Percentiles rank a stretch among this genome's conserved stretches.
Conservation (phyloP, 2,797 vertebrate species). For the Tadarida brasiliensis region DNA sequence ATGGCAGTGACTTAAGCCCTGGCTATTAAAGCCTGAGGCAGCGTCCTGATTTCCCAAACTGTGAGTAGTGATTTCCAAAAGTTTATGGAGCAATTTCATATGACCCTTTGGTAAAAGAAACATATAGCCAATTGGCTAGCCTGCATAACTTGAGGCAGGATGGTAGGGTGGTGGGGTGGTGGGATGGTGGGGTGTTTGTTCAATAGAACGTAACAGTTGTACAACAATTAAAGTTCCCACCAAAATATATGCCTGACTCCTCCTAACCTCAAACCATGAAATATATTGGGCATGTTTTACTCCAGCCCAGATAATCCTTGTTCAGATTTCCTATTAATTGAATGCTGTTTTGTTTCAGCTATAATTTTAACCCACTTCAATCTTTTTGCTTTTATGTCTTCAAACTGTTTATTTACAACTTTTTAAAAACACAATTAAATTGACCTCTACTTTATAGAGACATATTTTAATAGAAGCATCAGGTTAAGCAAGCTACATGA, state of each 20-base stretch:
- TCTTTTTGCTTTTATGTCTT: slow-evolving; percentile 12
- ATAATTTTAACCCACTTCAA: neutral
- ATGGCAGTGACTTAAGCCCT: neutral
- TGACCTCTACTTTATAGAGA: neutral
- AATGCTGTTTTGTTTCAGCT: neutral
- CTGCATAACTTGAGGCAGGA: neutral
- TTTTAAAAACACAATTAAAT: neutral
- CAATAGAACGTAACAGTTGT: neutral
- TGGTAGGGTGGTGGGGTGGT: too few species aligned
- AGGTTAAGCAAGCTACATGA: neutral
- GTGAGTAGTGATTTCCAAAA: neutral
- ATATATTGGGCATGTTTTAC: neutral
- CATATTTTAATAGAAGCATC: neutral
- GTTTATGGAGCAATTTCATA: neutral
- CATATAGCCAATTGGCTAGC: neutral
- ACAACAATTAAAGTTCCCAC: neutral
- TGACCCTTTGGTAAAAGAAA: neutral
- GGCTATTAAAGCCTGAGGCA: neutral
- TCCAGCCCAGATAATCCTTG: neutral
- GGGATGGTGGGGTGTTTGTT: neutral
- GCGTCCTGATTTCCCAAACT: neutral
- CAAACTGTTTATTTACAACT: neutral
- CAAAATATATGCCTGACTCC: neutral
- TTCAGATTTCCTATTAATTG: slow-evolving; percentile 14
- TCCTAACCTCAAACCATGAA: neutral